A percentile compares a stretch with the other conserved stretches of the same genome.
phyloP scores from a whole-genome alignment of 2,113 vertebrate species.

The Hystrix brachyura region DNA sequence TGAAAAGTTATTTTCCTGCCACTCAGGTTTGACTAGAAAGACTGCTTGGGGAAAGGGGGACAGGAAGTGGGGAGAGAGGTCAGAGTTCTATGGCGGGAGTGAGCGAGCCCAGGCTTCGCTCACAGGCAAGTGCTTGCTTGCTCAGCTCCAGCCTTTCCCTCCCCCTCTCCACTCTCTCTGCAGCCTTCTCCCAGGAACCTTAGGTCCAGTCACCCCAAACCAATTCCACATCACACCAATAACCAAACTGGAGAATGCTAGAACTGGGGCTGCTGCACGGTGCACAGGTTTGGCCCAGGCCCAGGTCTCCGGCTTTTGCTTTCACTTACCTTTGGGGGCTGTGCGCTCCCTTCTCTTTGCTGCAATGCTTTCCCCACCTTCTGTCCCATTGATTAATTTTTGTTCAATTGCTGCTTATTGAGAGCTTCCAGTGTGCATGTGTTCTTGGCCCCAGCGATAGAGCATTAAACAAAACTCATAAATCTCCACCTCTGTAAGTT shows the following conservation, averaged over 20 bases:
- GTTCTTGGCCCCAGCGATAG: not conserved
- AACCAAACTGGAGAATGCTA: not conserved
- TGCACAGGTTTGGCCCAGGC: not conserved
- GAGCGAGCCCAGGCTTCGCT: not conserved
- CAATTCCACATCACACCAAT: not conserved
- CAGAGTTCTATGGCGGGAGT: not conserved
- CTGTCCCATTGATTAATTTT: not conserved
- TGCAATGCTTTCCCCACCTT: not conserved
- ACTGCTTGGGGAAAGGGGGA: not conserved
- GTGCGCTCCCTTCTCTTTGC: not conserved
- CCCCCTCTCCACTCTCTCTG: not conserved
- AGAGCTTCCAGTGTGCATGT: not conserved
- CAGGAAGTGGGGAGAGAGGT: not conserved
- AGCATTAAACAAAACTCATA: not conserved
- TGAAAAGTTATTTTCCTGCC: not conserved
- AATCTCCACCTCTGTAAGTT: not conserved
- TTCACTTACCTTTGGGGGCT: not conserved
- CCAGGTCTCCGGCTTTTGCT: not conserved
- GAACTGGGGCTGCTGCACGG: not conserved
- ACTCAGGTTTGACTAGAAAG: constrained; percentile 67
- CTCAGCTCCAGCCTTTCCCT: not conserved
- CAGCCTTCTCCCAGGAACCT: not conserved
- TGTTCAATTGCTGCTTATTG: not conserved
- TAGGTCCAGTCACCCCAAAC: not conserved
- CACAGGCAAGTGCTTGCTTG: not conserved